Evolutionary conservation across 2,113 vertebrate genomes (phyloP).

Genomic region (Barbus barbus): DNA sequence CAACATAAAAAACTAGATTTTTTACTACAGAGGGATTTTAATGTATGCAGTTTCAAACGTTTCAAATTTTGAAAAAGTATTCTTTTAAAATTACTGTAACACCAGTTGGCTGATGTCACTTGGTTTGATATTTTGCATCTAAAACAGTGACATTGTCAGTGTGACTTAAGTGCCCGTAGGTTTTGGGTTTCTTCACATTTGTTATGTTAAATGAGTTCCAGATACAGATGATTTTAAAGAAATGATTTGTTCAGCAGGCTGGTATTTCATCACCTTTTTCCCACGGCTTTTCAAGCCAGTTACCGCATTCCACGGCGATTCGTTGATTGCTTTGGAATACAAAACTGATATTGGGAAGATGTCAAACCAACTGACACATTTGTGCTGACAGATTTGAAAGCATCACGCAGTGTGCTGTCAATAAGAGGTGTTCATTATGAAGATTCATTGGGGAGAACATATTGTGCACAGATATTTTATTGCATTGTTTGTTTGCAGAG

Average conservation of each 20-base stretch:
- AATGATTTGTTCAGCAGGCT: not conserved
- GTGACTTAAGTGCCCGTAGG: not conserved
- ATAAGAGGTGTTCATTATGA: conserved; percentile 29
- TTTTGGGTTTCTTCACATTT: not conserved
- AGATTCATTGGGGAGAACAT: conserved; percentile 11
- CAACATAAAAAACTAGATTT: no score
- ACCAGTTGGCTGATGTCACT: not conserved
- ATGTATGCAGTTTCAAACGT: no score
- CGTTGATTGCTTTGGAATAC: not conserved
- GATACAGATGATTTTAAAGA: not conserved
- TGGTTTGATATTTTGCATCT: not conserved
- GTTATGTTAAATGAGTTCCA: not conserved
- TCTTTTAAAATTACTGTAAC: no score
- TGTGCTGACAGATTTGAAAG: conserved; percentile 6
- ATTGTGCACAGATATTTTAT: conserved; percentile 22
- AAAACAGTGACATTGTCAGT: not conserved
- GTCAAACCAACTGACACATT: not conserved
- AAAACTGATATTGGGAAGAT: not conserved
- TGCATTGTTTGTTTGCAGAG: conserved; percentile 50
- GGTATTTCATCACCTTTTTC: not conserved
- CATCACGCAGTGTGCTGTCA: not conserved
- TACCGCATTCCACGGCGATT: not conserved
- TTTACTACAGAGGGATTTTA: no score
- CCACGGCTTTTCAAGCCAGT: not conserved
- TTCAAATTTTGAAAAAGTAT: not conserved